Evolutionary conservation across 2,797 vertebrate genomes (phyloP), one percentile per base, ranked within the genome.

Genomic region (Jordanella pulchra): DNA sequence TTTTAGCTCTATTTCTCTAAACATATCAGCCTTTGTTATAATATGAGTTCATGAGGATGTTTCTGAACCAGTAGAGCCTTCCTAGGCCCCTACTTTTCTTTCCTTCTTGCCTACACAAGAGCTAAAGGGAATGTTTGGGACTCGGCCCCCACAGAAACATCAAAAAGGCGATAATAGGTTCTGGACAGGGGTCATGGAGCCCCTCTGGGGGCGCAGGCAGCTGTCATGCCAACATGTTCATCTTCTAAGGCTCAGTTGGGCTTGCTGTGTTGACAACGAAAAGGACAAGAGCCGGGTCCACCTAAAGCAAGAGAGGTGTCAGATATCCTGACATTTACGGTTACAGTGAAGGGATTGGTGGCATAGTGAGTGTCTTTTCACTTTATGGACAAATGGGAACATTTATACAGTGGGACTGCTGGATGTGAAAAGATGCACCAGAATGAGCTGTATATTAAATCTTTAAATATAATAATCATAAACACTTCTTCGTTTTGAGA

Each of bases 131-230:
- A 65, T 54, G 47, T 50, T 47, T 84, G 78, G 47, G 70, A 81
- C 80, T 76, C 12, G 67, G 75, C 67, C 47, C 78, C 54, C 0
- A 4, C 69, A 79, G 90, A 91, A 91, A 92, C 75, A 35, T 87
- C 78, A 86, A 92, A 89, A 89, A 89, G 83, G 85, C 81, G 89
- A 87, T 89, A 91, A 93, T 84, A 76, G 79, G 76, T 65, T 75
- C 72, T 85, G 87, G 88, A 75, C 30, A 81, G 76, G 76, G 81
- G 81, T 84, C 76, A 88, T 61, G 76, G 77, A 84, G 68, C 65
- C 35, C 83, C 74, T 80, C 56, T 67, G 68, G 32, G 80, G 76
- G 54, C 67, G 42, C 2, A 0, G 67, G 72, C 87, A 90, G 85
- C 89, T 92, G 90, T 81, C 85, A 67, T 50, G 78, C 79, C 65